A percentile compares a stretch with the other conserved stretches of the same genome.
Conservation (phyloP, 2,888 invertebrate species). For the Sycophila texana region DNA sequence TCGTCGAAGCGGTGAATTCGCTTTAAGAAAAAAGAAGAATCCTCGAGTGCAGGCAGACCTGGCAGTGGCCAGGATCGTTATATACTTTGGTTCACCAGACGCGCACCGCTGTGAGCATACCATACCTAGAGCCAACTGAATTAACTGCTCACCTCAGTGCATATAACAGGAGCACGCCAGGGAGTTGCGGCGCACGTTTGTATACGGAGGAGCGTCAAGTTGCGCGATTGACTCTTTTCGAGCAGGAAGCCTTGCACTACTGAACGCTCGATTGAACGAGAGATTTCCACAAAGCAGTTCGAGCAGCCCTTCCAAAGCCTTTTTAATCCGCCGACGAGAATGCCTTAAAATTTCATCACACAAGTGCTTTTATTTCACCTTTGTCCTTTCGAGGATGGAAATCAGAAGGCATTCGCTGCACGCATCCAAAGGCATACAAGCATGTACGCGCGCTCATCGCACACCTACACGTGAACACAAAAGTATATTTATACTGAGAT, state of each 20-base stretch:
- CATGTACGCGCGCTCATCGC: not conserved
- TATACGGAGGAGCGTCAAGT: not conserved
- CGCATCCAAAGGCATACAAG: not conserved
- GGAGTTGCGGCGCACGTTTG: slow-evolving; percentile 10
- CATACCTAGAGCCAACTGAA: slow-evolving; percentile 19
- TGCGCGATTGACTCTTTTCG: slow-evolving; percentile 24
- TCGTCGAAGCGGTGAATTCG: not conserved
- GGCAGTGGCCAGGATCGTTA: not conserved
- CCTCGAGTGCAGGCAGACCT: not conserved
- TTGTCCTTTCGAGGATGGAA: not conserved
- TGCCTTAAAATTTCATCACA: slow-evolving; percentile 38
- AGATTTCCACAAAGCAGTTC: slow-evolving; percentile 10
- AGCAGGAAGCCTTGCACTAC: not conserved
- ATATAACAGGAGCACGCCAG: slow-evolving; percentile 25
- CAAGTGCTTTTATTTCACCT: slow-evolving; percentile 39
- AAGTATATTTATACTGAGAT: too few species aligned
- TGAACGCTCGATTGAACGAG: slow-evolving; percentile 18
- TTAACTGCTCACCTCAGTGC: slow-evolving; percentile 32
- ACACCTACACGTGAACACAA: not conserved
- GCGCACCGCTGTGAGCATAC: not conserved
- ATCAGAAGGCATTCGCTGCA: not conserved
- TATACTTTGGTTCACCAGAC: not conserved
- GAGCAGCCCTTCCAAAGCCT: slow-evolving; percentile 24
- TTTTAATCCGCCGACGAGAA: slow-evolving; percentile 8
- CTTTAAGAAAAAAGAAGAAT: not conserved